Evolutionary conservation across 2,888 invertebrate species (phyloP).

Genomic region (Yponomeuta cagnagella): DNA sequence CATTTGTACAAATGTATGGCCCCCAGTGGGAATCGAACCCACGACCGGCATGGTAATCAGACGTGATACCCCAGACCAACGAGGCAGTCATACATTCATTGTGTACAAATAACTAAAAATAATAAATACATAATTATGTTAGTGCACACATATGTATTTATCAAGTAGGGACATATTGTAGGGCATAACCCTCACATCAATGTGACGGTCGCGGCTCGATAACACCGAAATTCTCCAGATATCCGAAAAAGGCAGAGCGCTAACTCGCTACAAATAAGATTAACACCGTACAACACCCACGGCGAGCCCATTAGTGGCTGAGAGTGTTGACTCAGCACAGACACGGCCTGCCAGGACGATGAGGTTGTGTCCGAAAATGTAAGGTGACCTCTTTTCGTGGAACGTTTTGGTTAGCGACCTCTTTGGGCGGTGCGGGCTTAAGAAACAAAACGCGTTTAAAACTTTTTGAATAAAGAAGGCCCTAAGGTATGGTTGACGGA

Average conservation of each 20-base stretch:
- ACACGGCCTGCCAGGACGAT: conserved; percentile 10
- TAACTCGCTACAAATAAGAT: conserved; percentile 22
- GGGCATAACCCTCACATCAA: not conserved
- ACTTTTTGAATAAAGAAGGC: no score
- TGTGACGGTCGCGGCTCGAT: not conserved
- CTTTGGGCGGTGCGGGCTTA: not conserved
- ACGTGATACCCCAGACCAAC: no score
- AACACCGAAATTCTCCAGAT: conserved; percentile 17
- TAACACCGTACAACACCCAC: conserved; percentile 20
- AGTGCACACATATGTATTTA: no score
- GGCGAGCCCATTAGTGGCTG: conserved; percentile 7
- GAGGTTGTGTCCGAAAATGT: not conserved
- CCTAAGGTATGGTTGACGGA: no score
- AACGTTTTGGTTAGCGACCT: not conserved
- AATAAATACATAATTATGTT: no score
- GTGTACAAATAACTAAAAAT: no score
- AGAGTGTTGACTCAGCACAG: conserved; percentile 19
- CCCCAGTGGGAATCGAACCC: no score
- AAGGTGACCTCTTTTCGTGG: not conserved
- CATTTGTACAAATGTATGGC: no score
- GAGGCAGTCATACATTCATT: no score
- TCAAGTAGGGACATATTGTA: no score
- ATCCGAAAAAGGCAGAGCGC: conserved; percentile 22
- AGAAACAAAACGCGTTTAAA: not conserved
- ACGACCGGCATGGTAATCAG: no score